These are phyloP conservation scores for Myotis yumanensis DNA, from an alignment of 2,113 vertebrate genomes.

Conservation along the genomic window DNA sequence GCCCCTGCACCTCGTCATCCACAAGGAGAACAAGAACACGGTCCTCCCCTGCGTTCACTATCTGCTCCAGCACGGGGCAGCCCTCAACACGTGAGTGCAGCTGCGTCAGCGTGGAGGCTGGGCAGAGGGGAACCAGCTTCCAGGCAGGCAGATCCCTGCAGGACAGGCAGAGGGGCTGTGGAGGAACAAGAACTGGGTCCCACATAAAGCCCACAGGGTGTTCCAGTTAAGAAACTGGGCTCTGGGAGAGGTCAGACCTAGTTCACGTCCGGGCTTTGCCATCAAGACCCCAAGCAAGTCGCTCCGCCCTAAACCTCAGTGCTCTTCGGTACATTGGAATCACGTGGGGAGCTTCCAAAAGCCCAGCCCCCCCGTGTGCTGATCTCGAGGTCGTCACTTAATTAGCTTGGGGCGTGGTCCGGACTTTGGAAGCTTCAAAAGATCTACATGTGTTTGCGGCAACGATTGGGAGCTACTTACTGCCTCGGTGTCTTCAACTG, in stretches of 20 bases:
- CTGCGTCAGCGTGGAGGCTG: background rate
- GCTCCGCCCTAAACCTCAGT: background rate
- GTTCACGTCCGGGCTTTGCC: background rate
- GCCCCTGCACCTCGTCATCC: constrained; percentile 78
- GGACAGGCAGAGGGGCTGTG: background rate
- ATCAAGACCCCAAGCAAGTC: background rate
- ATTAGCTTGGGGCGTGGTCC: background rate
- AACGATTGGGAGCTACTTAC: background rate
- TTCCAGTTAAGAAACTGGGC: background rate
- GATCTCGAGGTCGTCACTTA: background rate
- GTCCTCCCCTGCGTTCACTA: constrained; percentile 76
- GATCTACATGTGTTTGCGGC: background rate
- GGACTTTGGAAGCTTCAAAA: background rate
- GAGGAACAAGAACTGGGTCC: background rate
- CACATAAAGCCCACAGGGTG: background rate
- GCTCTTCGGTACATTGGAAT: background rate
- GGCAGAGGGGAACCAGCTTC: background rate
- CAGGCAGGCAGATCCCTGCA: background rate
- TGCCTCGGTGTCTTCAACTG: background rate
- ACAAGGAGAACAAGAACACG: background rate
- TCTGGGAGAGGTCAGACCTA: background rate
- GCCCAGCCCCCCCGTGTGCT: background rate
- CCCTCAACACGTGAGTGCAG: constrained; percentile 75
- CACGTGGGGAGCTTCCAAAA: background rate
- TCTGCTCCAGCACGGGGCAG: constrained; percentile 64